Evolutionary conservation across 2,113 vertebrate genomes (phyloP).

Genomic region (Echinops telfairi): DNA sequence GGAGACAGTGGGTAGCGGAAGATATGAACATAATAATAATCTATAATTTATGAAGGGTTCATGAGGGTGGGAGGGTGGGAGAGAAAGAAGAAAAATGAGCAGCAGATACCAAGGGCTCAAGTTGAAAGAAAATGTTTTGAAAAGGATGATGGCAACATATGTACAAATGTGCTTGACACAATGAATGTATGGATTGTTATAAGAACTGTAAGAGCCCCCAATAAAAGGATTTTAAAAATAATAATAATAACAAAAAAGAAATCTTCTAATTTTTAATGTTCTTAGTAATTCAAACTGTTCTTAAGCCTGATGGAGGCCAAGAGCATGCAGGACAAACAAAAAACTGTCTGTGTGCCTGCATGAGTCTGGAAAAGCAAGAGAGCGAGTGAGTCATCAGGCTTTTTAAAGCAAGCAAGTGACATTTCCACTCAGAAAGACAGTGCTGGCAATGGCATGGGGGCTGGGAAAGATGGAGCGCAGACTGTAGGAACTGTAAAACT

Average conservation of each 20-base stretch:
- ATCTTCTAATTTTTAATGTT: background rate
- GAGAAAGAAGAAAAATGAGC: no score
- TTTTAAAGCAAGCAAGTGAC: background rate
- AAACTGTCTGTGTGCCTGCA: background rate
- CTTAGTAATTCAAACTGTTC: background rate
- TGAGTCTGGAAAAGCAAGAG: background rate
- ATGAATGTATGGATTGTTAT: no score
- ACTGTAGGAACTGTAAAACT: background rate
- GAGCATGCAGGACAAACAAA: background rate
- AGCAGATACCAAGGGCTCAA: no score
- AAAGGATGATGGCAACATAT: no score
- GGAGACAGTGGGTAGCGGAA: no score
- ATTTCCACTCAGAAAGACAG: conserved; percentile 14
- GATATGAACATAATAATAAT: no score
- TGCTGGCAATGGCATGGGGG: background rate
- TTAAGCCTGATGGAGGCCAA: background rate
- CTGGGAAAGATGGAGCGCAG: background rate
- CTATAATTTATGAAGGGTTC: no score
- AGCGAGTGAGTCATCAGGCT: background rate
- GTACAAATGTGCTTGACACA: no score
- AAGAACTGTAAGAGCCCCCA: no score
- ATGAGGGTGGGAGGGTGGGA: no score
- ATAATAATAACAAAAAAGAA: background rate
- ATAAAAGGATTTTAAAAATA: no score
- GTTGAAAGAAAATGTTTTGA: no score